phyloP scores from a whole-genome alignment of 2,113 vertebrate species.

The Neodon shergylaensis region DNA sequence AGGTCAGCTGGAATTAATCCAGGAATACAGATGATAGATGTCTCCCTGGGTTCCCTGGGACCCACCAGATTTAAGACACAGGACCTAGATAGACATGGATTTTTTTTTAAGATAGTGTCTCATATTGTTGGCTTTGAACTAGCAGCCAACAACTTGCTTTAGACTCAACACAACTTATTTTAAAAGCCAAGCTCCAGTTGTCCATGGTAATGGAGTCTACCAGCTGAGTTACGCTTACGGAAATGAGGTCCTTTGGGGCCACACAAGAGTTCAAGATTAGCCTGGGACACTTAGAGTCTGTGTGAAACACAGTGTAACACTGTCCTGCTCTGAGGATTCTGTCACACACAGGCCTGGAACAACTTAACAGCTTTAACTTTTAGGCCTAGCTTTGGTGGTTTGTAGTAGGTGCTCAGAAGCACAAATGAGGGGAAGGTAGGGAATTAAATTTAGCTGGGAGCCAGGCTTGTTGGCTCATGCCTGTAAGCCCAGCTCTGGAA shows the following conservation, averaged over 20 bases:
- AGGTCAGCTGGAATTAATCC: not conserved
- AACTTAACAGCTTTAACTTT: not conserved
- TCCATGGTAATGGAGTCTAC: not conserved
- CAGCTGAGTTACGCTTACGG: not conserved
- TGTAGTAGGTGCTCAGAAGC: not conserved
- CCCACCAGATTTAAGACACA: not conserved
- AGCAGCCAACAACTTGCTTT: not conserved
- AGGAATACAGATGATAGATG: not conserved
- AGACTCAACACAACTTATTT: not conserved
- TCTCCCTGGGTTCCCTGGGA: not conserved
- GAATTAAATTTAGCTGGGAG: not conserved
- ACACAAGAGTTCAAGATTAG: not conserved
- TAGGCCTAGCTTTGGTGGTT: not conserved
- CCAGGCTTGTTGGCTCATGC: too few species aligned
- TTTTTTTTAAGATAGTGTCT: not conserved
- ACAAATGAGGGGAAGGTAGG: not conserved
- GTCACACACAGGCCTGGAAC: not conserved
- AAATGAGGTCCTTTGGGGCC: not conserved
- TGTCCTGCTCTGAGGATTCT: not conserved
- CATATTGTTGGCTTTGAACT: not conserved
- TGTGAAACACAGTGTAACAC: not conserved
- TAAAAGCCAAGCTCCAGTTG: not conserved
- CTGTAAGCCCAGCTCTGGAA: too few species aligned
- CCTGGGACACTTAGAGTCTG: not conserved
- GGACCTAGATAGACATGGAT: not conserved